Percentiles rank a stretch among this genome's conserved stretches.
Conservation (phyloP, 2,113 vertebrate genomes). For the Ibidorhyncha struthersii region DNA sequence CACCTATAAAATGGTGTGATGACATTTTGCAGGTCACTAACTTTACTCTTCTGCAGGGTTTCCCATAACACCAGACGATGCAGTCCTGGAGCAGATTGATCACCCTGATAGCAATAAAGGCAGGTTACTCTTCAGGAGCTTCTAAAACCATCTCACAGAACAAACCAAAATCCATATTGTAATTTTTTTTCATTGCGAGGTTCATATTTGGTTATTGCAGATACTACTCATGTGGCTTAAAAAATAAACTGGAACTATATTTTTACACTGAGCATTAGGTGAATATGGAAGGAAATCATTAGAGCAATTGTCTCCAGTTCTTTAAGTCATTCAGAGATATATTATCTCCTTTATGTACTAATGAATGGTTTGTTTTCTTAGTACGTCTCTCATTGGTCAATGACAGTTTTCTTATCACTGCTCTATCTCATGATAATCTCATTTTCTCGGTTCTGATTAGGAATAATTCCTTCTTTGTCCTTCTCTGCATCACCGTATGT, state of each 20-base stretch:
- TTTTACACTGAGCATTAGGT: neutral
- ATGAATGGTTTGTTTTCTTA: neutral
- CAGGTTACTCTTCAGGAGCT: neutral
- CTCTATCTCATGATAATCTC: neutral
- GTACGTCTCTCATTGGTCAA: neutral
- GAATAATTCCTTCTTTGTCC: slow-evolving; percentile 8
- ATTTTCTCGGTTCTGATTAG: neutral
- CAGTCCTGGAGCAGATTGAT: neutral
- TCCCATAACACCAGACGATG: neutral
- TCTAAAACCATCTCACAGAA: neutral
- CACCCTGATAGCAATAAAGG: neutral
- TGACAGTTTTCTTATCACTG: neutral
- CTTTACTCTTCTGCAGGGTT: neutral
- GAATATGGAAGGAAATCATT: neutral
- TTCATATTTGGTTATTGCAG: neutral
- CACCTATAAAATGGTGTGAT: neutral
- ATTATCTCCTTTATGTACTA: neutral
- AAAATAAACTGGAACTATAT: neutral
- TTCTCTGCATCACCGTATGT: neutral
- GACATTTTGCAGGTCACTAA: neutral
- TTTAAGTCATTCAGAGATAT: neutral
- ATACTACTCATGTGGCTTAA: neutral
- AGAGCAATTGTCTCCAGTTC: neutral
- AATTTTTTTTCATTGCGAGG: neutral
- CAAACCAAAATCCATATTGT: neutral